Conservation (phyloP, 2,888 invertebrate species). For the Cryptocephalus primarius region DNA sequence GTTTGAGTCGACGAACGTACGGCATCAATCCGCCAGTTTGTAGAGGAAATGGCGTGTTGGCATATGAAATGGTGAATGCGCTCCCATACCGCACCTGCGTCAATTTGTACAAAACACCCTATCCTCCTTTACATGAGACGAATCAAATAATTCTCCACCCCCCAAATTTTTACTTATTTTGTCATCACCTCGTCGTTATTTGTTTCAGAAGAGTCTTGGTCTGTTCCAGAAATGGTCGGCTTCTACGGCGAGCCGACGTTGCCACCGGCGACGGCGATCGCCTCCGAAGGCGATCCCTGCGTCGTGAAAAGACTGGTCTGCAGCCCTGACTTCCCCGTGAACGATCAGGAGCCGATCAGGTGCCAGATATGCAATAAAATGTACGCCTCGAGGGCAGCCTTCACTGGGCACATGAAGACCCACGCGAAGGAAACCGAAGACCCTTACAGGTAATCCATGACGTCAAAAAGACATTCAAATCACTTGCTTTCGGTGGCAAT, state of each 20-base stretch:
- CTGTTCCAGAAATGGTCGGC: slow-evolving; percentile 42
- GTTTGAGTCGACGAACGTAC: too few species aligned
- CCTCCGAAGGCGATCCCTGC: slow-evolving; percentile 24
- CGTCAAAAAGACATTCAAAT: too few species aligned
- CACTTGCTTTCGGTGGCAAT: too few species aligned
- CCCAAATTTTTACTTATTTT: neutral
- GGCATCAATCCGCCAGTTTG: too few species aligned
- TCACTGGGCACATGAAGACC: slow-evolving; percentile 30
- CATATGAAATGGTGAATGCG: too few species aligned
- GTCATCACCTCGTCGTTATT: slow-evolving; percentile 14
- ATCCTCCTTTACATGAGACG: too few species aligned
- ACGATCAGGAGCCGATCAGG: slow-evolving; percentile 17
- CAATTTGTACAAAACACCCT: too few species aligned
- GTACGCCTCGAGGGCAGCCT: slow-evolving; percentile 31
- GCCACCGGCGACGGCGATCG: slow-evolving; percentile 32
- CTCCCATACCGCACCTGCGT: too few species aligned
- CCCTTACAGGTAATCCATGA: slow-evolving; percentile 46
- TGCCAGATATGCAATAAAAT: slow-evolving; percentile 37
- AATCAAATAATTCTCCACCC: too few species aligned
- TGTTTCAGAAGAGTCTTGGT: slow-evolving; percentile 40
- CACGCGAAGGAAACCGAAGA: slow-evolving; percentile 41
- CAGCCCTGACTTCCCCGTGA: slow-evolving; percentile 47
- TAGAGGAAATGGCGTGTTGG: too few species aligned
- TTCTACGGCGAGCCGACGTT: slow-evolving; percentile 38
- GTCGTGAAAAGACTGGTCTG: slow-evolving; percentile 44